Percentiles rank a stretch among this genome's conserved stretches.
These are phyloP conservation scores for Diacarnus erythraeanus DNA, from an alignment of 37 sponge, comb jelly and placozoan species.

Conservation along the genomic window DNA sequence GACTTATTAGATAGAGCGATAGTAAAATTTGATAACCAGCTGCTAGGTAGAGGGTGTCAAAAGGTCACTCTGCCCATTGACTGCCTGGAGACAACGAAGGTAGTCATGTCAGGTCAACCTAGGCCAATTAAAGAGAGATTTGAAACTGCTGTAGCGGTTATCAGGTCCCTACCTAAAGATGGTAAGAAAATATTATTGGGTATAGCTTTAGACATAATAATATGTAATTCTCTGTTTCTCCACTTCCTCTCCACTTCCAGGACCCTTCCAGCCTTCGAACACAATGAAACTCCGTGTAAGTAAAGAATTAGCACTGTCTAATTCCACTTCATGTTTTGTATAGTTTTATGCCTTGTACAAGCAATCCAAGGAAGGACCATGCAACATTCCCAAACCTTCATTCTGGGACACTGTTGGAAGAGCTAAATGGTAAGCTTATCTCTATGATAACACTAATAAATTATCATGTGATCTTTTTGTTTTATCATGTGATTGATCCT, in stretches of 20 bases:
- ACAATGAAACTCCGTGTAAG: slow-evolving; percentile 60
- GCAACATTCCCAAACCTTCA: slow-evolving; percentile 48
- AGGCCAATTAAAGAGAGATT: slow-evolving; percentile 55
- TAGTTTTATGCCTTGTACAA: slow-evolving; percentile 87
- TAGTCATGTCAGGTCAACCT: neutral
- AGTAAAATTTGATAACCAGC: too few relatives aligned
- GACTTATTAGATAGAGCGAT: too few relatives aligned
- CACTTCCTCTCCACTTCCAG: slow-evolving; percentile 18
- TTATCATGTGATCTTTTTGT: neutral
- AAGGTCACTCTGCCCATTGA: too few relatives aligned
- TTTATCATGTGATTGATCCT: neutral
- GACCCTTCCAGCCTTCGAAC: slow-evolving; percentile 70
- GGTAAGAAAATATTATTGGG: slow-evolving; percentile 13
- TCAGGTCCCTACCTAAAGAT: slow-evolving; percentile 68
- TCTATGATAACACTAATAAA: neutral
- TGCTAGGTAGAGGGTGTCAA: too few relatives aligned
- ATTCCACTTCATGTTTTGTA: neutral
- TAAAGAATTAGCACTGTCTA: neutral
- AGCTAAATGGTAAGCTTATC: slow-evolving; percentile 60
- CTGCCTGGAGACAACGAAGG: too few relatives aligned
- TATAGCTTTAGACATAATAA: too few relatives aligned
- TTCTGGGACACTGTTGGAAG: slow-evolving; percentile 60
- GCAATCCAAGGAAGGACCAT: slow-evolving; percentile 68
- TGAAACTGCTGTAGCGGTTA: slow-evolving; percentile 50
- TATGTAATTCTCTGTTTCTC: too few relatives aligned